phyloP scores from a whole-genome alignment of 2,797 vertebrate genomes.

The Onychomys leucogaster region DNA sequence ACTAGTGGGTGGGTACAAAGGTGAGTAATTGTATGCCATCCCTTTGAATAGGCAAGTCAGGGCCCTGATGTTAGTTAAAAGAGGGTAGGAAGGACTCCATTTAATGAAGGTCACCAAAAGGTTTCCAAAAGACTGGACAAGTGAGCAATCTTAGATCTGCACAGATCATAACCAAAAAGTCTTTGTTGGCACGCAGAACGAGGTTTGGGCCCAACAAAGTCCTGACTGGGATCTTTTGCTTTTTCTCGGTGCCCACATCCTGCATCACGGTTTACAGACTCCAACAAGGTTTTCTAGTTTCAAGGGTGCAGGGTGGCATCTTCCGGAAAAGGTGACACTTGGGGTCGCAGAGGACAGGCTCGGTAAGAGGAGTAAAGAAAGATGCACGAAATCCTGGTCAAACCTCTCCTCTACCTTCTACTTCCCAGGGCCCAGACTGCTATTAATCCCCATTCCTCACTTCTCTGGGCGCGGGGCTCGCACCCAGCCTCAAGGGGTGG shows the following conservation, averaged over 20 bases:
- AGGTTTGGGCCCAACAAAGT: not conserved
- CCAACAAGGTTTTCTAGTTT: not conserved
- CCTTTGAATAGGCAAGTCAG: conserved; percentile 12
- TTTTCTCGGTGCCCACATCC: not conserved
- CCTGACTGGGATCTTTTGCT: not conserved
- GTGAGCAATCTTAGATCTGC: not conserved
- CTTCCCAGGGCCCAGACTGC: not conserved
- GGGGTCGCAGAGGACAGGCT: not conserved
- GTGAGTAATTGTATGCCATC: conserved; percentile 39
- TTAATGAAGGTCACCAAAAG: conserved; percentile 46
- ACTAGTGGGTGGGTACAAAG: conserved; percentile 19
- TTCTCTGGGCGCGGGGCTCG: not conserved
- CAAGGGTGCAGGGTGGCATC: conserved; percentile 34
- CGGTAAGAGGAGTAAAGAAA: not conserved
- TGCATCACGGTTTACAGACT: not conserved
- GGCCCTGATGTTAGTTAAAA: conserved; percentile 6
- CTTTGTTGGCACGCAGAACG: not conserved
- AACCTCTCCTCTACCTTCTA: conserved; percentile 21
- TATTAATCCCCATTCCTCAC: not conserved
- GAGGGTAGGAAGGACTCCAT: conserved; percentile 29
- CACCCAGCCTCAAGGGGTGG: not conserved
- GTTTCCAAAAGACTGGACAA: not conserved
- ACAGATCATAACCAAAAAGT: not conserved
- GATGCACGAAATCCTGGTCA: not conserved
- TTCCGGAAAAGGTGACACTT: conserved; percentile 2